These are phyloP conservation scores for Brienomyrus brachyistius DNA, from an alignment of 2,113 vertebrate species.

Conservation along the genomic window DNA sequence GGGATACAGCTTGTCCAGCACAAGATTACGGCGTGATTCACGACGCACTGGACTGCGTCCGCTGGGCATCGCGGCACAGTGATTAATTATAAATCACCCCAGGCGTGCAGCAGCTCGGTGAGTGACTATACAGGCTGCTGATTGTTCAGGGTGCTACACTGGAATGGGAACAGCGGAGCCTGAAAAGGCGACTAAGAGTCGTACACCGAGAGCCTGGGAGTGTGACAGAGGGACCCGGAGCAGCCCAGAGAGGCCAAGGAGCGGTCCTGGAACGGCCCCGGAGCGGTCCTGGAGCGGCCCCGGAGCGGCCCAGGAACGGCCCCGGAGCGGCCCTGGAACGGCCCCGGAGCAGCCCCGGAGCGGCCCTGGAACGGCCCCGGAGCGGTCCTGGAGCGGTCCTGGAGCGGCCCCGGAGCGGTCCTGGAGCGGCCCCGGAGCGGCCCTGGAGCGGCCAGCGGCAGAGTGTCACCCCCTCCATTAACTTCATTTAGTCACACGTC, in stretches of 20 bases:
- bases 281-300: no score
- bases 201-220: slow-evolving; percentile 29
- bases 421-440: not conserved
- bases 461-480: not conserved
- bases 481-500: not conserved
- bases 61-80: slow-evolving; percentile 31
- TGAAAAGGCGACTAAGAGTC: slow-evolving; percentile 36
- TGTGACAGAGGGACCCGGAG: not conserved
- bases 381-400: not conserved
- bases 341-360: not conserved
- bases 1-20: not conserved
- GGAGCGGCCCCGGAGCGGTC: not conserved
- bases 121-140: slow-evolving; percentile 29
- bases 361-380: not conserved
- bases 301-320: not conserved
- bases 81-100: slow-evolving; percentile 31
- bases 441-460: not conserved
- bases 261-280: no score
- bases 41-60: slow-evolving; percentile 9
- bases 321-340: not conserved
- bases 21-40: slow-evolving; percentile 20
- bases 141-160: slow-evolving; percentile 20
- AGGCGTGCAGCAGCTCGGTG: slow-evolving; percentile 25
- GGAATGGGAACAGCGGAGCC: slow-evolving; percentile 31
- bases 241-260: not conserved